Evolutionary conservation across 2,113 vertebrate genomes (phyloP).

Genomic region (Eptesicus fuscus): DNA sequence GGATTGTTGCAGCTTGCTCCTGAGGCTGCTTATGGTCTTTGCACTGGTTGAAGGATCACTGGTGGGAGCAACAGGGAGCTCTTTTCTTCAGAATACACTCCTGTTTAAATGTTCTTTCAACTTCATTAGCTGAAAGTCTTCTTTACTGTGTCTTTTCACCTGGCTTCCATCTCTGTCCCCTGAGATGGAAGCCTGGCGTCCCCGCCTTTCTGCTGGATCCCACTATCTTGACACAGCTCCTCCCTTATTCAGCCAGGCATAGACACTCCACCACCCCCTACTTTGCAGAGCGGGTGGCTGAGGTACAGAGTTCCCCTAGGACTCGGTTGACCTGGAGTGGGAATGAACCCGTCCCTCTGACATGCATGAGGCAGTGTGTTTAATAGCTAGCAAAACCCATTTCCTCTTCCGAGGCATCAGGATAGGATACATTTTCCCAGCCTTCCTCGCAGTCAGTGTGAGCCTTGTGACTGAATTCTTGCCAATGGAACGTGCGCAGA

Average conservation of each 20-base stretch:
- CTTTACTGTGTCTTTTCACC: not conserved
- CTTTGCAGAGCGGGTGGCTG: not conserved
- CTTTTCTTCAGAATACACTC: not conserved
- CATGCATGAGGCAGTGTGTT: not conserved
- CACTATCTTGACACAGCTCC: not conserved
- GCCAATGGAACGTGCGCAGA: not conserved
- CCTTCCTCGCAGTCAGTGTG: not conserved
- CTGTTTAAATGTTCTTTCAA: not conserved
- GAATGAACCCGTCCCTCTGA: not conserved
- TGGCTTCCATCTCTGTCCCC: not conserved
- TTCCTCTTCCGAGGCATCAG: not conserved
- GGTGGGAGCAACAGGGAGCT: not conserved
- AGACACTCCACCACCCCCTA: not conserved
- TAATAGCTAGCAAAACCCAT: not conserved
- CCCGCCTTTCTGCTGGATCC: not conserved
- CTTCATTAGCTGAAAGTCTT: not conserved
- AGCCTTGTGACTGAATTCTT: not conserved
- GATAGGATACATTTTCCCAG: not conserved
- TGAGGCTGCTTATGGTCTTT: not conserved
- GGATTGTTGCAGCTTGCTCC: not conserved
- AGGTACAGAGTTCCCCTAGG: not conserved
- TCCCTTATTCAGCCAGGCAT: not conserved
- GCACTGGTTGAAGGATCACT: not conserved
- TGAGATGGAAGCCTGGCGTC: no score
- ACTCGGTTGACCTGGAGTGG: not conserved